Conservation (phyloP, 2,888 invertebrate genomes). For the Eremobia ochroleuca region DNA sequence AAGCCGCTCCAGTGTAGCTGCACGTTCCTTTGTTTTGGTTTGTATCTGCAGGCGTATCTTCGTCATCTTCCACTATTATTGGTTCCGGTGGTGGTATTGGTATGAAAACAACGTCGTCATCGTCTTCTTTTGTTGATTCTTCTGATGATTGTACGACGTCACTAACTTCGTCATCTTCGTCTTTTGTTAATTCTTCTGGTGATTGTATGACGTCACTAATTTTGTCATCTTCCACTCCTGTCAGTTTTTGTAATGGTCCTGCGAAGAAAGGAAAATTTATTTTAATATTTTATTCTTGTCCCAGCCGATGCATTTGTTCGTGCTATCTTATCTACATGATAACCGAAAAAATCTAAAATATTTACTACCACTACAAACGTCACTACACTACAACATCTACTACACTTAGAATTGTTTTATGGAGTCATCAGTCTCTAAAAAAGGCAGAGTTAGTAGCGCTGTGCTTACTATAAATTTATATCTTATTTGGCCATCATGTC, state of each 20-base stretch:
- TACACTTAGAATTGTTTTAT: not conserved
- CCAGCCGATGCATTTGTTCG: not conserved
- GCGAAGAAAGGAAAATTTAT: not conserved
- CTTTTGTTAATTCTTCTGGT: not conserved
- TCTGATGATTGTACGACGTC: not conserved
- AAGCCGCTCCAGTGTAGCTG: not conserved
- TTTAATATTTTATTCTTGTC: not conserved
- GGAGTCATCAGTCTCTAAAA: no score
- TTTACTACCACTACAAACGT: not conserved
- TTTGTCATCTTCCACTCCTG: not conserved
- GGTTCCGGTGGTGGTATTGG: not conserved
- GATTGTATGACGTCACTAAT: not conserved
- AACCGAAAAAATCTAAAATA: not conserved
- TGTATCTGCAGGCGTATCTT: not conserved
- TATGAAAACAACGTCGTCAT: slow-evolving; percentile 10
- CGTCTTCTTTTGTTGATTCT: not conserved
- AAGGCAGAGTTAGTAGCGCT: no score
- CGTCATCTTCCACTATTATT: slow-evolving; percentile 12
- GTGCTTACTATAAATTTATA: no score
- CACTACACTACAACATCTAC: not conserved
- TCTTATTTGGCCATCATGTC: no score
- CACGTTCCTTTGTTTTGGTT: not conserved
- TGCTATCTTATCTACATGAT: not conserved
- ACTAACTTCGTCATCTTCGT: not conserved
- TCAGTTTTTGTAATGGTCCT: not conserved